These are phyloP conservation scores for Protonibea diacanthus DNA, from an alignment of 2,797 vertebrate genomes.

Conservation along the genomic window DNA sequence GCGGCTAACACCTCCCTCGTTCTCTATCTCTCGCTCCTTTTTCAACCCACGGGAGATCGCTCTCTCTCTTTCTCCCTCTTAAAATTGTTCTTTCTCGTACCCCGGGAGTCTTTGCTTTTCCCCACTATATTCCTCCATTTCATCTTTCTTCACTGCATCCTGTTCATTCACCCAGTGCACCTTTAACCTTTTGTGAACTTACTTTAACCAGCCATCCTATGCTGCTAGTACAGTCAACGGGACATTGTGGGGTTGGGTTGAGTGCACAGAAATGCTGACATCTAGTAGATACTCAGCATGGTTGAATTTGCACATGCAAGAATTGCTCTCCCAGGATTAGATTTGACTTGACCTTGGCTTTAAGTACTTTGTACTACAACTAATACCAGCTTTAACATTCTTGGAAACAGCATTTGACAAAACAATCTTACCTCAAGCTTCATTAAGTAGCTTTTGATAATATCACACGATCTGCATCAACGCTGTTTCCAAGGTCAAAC, in stretches of 20 bases:
- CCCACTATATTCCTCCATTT: conserved; percentile 37
- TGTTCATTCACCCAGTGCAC: conserved; percentile 18
- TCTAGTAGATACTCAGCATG: neutral
- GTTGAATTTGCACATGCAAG: conserved; percentile 7
- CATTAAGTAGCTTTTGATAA: neutral
- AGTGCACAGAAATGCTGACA: conserved; percentile 15
- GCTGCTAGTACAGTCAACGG: conserved; percentile 15
- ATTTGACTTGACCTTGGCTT: neutral
- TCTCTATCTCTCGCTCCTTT: conserved; percentile 26
- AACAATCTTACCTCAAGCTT: neutral
- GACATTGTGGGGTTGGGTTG: conserved; percentile 1
- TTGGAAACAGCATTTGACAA: neutral
- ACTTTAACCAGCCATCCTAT: conserved; percentile 43
- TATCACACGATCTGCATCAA: neutral
- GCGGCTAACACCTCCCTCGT: conserved; percentile 56
- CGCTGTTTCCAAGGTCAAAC: neutral
- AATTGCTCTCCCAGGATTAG: neutral
- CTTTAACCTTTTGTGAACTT: conserved; percentile 24
- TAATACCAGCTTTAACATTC: neutral
- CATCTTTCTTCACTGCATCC: conserved; percentile 37
- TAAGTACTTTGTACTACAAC: neutral
- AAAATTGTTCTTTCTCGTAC: conserved; percentile 29
- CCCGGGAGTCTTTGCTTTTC: conserved; percentile 34
- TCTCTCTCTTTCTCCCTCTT: conserved; percentile 15
- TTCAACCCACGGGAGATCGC: conserved; percentile 16